These are phyloP conservation scores for Pempheris klunzingeri DNA, from an alignment of 2,797 vertebrate genomes.

Conservation along the genomic window DNA sequence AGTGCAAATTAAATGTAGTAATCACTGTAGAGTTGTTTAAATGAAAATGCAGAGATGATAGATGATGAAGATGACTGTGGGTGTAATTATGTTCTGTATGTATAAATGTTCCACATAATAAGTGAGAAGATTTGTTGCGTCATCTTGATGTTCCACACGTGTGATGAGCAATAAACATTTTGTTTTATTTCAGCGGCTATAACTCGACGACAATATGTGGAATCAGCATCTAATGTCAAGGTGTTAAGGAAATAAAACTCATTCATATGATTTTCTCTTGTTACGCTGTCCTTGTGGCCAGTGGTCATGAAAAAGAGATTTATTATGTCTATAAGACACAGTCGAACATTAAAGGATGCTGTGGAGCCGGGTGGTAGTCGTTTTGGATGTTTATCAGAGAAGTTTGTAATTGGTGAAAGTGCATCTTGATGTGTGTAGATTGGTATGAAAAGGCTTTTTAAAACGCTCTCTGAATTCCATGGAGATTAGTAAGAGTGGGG, in stretches of 20 bases:
- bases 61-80: background rate
- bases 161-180: background rate
- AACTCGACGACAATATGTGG: background rate
- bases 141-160: background rate
- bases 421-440: background rate
- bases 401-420: background rate
- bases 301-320: background rate
- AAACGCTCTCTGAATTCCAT: background rate
- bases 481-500: no score
- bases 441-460: background rate
- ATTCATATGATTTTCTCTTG: background rate
- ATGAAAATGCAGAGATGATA: constrained; percentile 16
- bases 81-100: background rate
- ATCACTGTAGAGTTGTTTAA: constrained; percentile 24
- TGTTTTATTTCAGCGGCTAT: background rate
- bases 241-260: background rate
- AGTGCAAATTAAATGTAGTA: constrained; percentile 37
- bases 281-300: fast-evolving
- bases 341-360: background rate
- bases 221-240: background rate
- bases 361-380: no score
- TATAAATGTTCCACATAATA: background rate
- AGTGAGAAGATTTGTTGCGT: background rate
- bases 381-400: background rate
- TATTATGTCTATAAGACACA: background rate